Base-by-base conservation (phyloP, 2,113 vertebrate species). In the Vidua macroura region DNA sequence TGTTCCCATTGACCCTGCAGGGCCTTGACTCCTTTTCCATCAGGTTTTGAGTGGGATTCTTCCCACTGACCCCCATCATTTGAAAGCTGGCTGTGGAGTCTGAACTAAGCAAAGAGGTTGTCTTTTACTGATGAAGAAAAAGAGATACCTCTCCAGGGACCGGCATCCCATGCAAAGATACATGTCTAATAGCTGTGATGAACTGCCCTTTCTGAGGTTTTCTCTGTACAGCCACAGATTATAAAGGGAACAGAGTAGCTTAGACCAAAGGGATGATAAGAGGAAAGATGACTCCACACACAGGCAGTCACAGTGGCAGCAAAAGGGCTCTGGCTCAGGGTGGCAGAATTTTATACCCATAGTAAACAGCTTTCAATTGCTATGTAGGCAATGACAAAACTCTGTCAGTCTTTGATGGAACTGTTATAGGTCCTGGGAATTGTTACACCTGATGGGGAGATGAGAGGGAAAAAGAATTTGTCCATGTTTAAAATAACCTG, bases 171-270 rank as follows among this genome's bases (percentile, higher is more conserved):
- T 46, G 60, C 80, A 27, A 17, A 62, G 73, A 62, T 46, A 51
- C 46, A 2, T 10, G 52, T 84, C 56, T 78, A 59, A 55, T 33
- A 63, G 56, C 81, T 55, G 56, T 35, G 72, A 33, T 78, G 92
- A 59, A 22, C 77, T 89, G 56, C 73, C 52, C 81, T 91, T 74
- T 86, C 92, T 59, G 83, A 94, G 87, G 81, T 91, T 92, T 91
- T 91, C 76, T 89, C 81, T 92, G 69, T 48, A 55, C 55, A 70
- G 62, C 43, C 84, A 70, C 95, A 78, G 84, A 49, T 91, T 81
- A 13, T 66, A 55, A 37, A 84, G 48, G 43, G 66, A 91, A 30
- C 37, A 70, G 60, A 81, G 64, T 7, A 41, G 33, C 48, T 81
- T 11, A 72, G 64, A 70, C 80, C 55, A 33, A 80, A 59, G 6